phyloP scores from a whole-genome alignment of 1,140 invertebrate genomes.

The Drosophila ogumai region DNA sequence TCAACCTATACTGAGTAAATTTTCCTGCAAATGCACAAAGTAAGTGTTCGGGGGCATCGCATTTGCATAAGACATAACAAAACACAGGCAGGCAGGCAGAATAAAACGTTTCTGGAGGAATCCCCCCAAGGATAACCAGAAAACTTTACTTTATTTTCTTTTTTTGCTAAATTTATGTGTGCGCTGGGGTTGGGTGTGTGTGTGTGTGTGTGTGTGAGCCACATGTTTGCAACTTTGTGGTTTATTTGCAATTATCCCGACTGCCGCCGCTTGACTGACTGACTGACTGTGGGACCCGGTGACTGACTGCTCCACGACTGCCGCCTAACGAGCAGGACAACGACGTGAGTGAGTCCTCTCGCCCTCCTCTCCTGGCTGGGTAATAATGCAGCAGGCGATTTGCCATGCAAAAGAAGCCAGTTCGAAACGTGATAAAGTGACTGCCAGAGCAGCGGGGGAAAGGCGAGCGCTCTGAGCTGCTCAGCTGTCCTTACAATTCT shows the following conservation, averaged over 20 bases:
- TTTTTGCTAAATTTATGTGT: constrained; percentile 52
- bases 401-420: constrained; percentile 65
- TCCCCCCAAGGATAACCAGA: constrained; percentile 42
- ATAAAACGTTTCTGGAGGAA: constrained; percentile 63
- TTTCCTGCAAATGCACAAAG: constrained; percentile 63
- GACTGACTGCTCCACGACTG: constrained; percentile 24
- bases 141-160: constrained; percentile 51
- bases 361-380: constrained; percentile 15
- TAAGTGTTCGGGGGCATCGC: constrained; percentile 38
- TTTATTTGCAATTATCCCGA: constrained; percentile 80
- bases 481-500: constrained; percentile 2
- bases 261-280: constrained; percentile 45
- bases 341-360: constrained; percentile 60
- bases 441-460: constrained; percentile 24
- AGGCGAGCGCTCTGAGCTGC: neutral
- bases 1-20: constrained; percentile 68
- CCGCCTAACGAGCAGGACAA: constrained; percentile 54
- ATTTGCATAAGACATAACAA: constrained; percentile 78
- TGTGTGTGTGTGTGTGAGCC: constrained; percentile 39
- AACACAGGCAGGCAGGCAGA: constrained; percentile 39
- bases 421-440: constrained; percentile 77
- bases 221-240: constrained; percentile 82
- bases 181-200: constrained; percentile 6
- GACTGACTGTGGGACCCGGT: constrained; percentile 14
- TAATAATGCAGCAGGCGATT: constrained; percentile 71